Base-by-base conservation (phyloP, 2,888 invertebrate species). In the Drosophila incognita region DNA sequence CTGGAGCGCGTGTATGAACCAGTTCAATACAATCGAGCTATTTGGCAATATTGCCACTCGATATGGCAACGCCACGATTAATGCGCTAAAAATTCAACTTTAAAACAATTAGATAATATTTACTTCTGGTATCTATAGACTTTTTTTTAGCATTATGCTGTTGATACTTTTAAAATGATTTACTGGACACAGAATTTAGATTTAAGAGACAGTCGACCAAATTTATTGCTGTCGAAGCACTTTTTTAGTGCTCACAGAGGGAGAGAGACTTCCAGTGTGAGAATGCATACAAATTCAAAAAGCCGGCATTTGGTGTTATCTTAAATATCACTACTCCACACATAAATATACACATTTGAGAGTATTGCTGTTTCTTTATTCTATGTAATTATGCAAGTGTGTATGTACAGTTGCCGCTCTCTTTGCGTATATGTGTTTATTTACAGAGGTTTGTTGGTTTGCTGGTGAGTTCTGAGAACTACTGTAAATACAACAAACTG, bases 11-110 rank as follows among this genome's bases (percentile, higher is more conserved):
- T 27, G 10, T 13, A 11, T 31, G 52, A 69, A 42, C 69, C 42
- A 18, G 58, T 31, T 68, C 40, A 68, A 10, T 13, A 21, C 29
- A 24, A 29, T n/a, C 29, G 18, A 21, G 4, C 31, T n/a, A 36
- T 33, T 33, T 11, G 42, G 54, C 31, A 74, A 42, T 11, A 74
- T 4, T 6, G 27, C 11, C 2, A 21, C 27, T 15, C 21, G 36
- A 18, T 66, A 38, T 53, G 74, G 72, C 72, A 72, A 67, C 74
- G 21, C 40, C 24, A 27, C 6, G 0, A 15, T 21, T 21, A 49
- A 18, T 21, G 21, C 57, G 54, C 48, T 36, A 3, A 10, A 51
- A 35, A 56, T 68, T 68, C 15, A 10, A 54, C 49, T 40, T 40
- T 4, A 2, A 21, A 46, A 21, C 0, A 21, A 15, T 21, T 6